These are phyloP conservation scores for Gobius niger DNA, from an alignment of 2,113 vertebrate species.

Conservation along the genomic window DNA sequence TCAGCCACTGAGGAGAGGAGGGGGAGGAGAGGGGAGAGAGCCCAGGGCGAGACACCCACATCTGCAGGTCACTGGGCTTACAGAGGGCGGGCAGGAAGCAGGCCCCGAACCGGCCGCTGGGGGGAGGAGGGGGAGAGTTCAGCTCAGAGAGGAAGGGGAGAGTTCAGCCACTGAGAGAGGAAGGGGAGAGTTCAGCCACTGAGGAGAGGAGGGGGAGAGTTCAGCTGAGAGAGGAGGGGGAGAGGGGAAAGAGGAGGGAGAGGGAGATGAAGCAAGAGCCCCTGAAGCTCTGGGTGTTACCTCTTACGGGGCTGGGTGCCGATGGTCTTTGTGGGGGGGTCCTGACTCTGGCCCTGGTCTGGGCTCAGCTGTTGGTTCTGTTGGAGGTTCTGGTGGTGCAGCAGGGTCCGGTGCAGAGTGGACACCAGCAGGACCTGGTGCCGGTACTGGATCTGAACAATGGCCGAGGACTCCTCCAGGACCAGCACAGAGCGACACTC, in stretches of 20 bases:
- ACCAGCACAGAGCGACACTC: slow-evolving; percentile 85
- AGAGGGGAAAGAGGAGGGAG: background rate
- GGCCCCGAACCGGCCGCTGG: slow-evolving; percentile 89
- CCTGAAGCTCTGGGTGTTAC: slow-evolving; percentile 57
- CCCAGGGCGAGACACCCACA: slow-evolving; percentile 89
- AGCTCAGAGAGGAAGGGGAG: background rate
- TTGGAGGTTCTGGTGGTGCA: slow-evolving; percentile 83
- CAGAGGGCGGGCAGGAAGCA: slow-evolving; percentile 95
- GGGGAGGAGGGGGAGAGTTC: background rate
- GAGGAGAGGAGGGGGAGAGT: background rate
- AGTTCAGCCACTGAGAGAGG: background rate
- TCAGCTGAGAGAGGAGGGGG: background rate
- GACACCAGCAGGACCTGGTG: slow-evolving; percentile 93
- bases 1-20: background rate
- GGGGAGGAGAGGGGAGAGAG: slow-evolving; percentile 52
- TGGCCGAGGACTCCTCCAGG: slow-evolving; percentile 85
- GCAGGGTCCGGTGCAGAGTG: slow-evolving; percentile 85
- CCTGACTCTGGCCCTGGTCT: slow-evolving; percentile 65
- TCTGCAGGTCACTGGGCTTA: slow-evolving; percentile 90
- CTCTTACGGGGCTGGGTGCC: slow-evolving; percentile 90
- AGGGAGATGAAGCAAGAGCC: background rate
- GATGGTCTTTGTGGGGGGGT: slow-evolving; percentile 75
- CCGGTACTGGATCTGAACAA: slow-evolving; percentile 94
- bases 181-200: no score
- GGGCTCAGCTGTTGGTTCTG: no score